These are phyloP conservation scores for Choreutis nemorana DNA, from an alignment of 2,888 invertebrate genomes.

Conservation along the genomic window DNA sequence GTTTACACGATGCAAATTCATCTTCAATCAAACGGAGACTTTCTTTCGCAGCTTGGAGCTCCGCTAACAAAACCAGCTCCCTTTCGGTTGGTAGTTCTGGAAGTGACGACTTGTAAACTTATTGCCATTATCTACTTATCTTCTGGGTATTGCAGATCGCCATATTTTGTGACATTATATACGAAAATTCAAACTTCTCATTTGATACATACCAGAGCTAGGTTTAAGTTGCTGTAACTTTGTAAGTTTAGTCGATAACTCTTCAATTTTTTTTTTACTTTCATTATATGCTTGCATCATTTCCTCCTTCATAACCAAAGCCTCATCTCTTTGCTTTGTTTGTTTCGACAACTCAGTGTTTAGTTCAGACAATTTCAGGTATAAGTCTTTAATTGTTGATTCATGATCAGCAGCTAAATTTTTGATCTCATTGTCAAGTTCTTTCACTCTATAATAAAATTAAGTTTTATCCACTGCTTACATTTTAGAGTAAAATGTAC, in stretches of 20 bases:
- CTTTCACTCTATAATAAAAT: conserved; percentile 23
- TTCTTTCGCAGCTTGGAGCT: conserved; percentile 52
- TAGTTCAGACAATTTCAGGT: conserved; percentile 31
- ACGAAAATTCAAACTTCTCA: too few species aligned
- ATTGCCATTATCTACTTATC: background rate
- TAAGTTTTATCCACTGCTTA: background rate
- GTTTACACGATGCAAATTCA: conserved; percentile 39
- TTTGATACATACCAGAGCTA: conserved; percentile 33
- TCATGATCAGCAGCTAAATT: conserved; percentile 30
- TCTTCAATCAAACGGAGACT: conserved; percentile 45
- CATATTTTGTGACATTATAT: too few species aligned
- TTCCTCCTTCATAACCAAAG: conserved; percentile 25
- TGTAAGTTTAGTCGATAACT: conserved; percentile 31
- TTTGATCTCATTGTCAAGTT: conserved; percentile 40
- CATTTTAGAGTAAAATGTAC: background rate
- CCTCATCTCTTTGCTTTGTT: conserved; percentile 19
- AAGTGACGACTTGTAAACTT: conserved; percentile 6
- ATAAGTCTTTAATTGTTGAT: conserved; percentile 27
- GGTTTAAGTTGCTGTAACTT: conserved; percentile 38
- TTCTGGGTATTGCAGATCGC: too few species aligned
- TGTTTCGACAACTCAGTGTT: conserved; percentile 30
- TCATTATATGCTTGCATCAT: conserved; percentile 25
- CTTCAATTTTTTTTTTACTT: conserved; percentile 27
- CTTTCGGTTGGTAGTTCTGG: conserved; percentile 46
- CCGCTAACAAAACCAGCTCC: conserved; percentile 53